These are phyloP conservation scores for Archilochus colubris DNA, from an alignment of 2,113 vertebrate genomes.

Conservation along the genomic window DNA sequence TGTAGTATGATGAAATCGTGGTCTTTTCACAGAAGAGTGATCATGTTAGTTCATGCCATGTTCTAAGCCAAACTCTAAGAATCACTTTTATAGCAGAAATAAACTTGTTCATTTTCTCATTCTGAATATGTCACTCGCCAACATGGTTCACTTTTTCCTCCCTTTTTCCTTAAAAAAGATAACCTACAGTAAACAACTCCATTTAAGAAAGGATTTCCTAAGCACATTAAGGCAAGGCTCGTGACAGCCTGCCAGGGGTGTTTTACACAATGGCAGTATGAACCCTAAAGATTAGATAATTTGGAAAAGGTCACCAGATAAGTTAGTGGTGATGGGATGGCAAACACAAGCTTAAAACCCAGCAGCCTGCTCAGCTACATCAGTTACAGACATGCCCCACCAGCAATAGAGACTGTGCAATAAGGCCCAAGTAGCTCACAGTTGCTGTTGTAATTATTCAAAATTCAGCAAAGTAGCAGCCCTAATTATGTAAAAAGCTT, in stretches of 20 bases:
- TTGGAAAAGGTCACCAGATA: not conserved
- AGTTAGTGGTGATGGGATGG: not conserved
- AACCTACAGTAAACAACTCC: not conserved
- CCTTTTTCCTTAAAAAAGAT: not conserved
- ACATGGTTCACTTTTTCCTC: rapidly evolving
- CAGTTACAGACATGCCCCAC: not conserved
- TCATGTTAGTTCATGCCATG: rapidly evolving
- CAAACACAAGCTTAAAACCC: not conserved
- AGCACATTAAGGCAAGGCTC: not conserved
- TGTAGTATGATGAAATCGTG: not conserved
- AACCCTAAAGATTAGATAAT: not conserved
- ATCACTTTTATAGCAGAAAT: not conserved
- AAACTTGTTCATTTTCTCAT: not conserved
- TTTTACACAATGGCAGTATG: not conserved
- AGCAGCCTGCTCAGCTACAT: not conserved
- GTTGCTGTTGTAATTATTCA: not conserved
- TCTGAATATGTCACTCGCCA: not conserved
- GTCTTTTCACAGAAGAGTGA: not conserved
- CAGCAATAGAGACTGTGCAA: not conserved
- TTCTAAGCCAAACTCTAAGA: not conserved
- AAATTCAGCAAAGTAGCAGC: not conserved
- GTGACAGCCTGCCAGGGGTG: rapidly evolving
- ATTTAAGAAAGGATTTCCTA: not conserved
- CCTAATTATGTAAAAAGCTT: not conserved
- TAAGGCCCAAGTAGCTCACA: not conserved